Conservation (phyloP, 2,797 vertebrate genomes). For the Phoxinus dragarum region DNA sequence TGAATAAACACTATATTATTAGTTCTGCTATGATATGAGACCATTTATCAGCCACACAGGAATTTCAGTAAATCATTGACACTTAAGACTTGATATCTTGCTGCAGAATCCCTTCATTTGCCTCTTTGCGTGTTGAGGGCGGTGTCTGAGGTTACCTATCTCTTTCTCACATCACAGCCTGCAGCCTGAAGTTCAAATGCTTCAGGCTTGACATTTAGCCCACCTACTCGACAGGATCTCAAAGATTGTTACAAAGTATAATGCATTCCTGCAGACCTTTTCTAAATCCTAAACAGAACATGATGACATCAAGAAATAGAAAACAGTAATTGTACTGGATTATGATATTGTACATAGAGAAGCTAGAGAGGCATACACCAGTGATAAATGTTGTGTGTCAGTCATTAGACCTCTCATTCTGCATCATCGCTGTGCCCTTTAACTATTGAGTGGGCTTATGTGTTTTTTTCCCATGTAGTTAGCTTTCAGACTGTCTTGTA, state of each 20-base stretch:
- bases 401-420: background rate
- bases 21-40: background rate
- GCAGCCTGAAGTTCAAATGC: slow-evolving; percentile 14
- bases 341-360: background rate
- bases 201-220: slow-evolving; percentile 42
- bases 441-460: slow-evolving; percentile 44
- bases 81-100: background rate
- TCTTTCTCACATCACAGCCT: slow-evolving; percentile 11
- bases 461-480: slow-evolving; percentile 53
- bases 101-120: background rate
- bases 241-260: slow-evolving; percentile 2
- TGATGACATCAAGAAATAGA: background rate
- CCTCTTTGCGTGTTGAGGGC: background rate
- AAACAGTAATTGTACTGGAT: background rate
- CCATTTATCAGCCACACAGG: background rate
- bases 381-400: slow-evolving; percentile 8
- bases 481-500: background rate
- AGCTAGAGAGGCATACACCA: background rate
- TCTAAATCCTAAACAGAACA: background rate
- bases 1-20: background rate
- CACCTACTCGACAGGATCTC: slow-evolving; percentile 26
- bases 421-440: slow-evolving; percentile 46
- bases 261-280: background rate
- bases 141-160: slow-evolving; percentile 12
- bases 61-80: slow-evolving; percentile 1